These are phyloP conservation scores for Eupithecia tripunctaria DNA, from an alignment of 2,888 invertebrate species.

Conservation along the genomic window DNA sequence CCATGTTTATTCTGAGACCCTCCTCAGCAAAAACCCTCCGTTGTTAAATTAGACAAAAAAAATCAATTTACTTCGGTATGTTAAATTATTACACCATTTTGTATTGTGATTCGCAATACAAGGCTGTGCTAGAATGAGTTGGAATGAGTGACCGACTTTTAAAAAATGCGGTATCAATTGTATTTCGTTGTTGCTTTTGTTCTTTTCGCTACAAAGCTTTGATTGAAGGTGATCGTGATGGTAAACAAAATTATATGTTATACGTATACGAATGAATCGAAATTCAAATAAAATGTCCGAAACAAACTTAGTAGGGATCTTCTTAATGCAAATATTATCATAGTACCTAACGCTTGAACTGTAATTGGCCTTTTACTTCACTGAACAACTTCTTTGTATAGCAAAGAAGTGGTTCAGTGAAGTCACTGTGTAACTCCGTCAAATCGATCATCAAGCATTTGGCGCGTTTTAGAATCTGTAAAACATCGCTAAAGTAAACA, in stretches of 20 bases:
- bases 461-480: too few species aligned
- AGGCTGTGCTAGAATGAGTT: constrained; percentile 23
- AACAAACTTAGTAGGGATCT: too few species aligned
- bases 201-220: not conserved
- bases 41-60: constrained; percentile 28
- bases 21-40: not conserved
- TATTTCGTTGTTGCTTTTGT: constrained; percentile 10
- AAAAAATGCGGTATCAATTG: not conserved
- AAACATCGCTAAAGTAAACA: too few species aligned
- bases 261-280: not conserved
- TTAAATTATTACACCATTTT: constrained; percentile 31
- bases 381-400: too few species aligned
- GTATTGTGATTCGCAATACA: constrained; percentile 31
- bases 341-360: too few species aligned
- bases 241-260: not conserved
- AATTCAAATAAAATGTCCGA: too few species aligned
- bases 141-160: constrained; percentile 6
- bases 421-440: too few species aligned
- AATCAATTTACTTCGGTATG: constrained; percentile 31
- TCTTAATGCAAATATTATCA: too few species aligned
- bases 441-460: too few species aligned
- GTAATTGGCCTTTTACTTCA: too few species aligned
- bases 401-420: too few species aligned
- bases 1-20: not conserved
- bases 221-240: not conserved